Evolutionary conservation across 2,888 invertebrate species (phyloP).

Genomic region (Cheilosia variabilis): DNA sequence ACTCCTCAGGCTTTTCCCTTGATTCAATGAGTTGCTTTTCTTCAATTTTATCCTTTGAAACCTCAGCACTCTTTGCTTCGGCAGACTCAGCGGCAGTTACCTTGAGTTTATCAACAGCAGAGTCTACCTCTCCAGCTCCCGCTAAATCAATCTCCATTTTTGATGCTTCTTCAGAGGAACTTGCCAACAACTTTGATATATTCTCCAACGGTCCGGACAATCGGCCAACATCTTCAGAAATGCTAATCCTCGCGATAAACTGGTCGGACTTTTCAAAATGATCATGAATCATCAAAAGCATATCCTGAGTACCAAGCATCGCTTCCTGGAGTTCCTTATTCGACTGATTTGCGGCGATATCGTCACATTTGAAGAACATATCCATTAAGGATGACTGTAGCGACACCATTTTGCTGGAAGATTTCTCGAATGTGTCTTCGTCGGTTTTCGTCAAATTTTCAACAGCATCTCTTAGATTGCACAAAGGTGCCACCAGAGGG

Average conservation of each 20-base stretch:
- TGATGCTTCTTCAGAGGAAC: not conserved
- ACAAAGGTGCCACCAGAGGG: conserved; percentile 57
- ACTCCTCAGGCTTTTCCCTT: not conserved
- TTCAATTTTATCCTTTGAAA: conserved; percentile 5
- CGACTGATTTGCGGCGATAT: conserved; percentile 50
- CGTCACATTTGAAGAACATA: conserved; percentile 79
- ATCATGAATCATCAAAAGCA: conserved; percentile 57
- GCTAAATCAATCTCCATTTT: not conserved
- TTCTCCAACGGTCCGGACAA: conserved; percentile 41
- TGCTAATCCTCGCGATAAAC: conserved; percentile 39
- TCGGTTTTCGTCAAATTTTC: conserved; percentile 39
- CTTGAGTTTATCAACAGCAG: too few relatives aligned
- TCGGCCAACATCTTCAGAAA: conserved; percentile 52
- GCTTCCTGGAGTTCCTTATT: conserved; percentile 26
- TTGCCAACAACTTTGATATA: conserved; percentile 14
- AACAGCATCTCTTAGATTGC: conserved; percentile 23
- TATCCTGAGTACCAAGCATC: conserved; percentile 20
- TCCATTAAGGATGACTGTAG: conserved; percentile 81
- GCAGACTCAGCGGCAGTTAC: conserved; percentile 29
- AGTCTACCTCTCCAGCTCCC: not conserved
- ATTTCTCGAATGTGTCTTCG: conserved; percentile 76
- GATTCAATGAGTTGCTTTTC: not conserved
- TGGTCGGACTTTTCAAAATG: conserved; percentile 52
- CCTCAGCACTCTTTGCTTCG: not conserved
- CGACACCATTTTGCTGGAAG: conserved; percentile 79